Percentiles rank a stretch among this genome's conserved stretches.
Evolutionary conservation across 1,140 invertebrate genomes (phyloP).

Genomic region (Megalopta genalis): DNA sequence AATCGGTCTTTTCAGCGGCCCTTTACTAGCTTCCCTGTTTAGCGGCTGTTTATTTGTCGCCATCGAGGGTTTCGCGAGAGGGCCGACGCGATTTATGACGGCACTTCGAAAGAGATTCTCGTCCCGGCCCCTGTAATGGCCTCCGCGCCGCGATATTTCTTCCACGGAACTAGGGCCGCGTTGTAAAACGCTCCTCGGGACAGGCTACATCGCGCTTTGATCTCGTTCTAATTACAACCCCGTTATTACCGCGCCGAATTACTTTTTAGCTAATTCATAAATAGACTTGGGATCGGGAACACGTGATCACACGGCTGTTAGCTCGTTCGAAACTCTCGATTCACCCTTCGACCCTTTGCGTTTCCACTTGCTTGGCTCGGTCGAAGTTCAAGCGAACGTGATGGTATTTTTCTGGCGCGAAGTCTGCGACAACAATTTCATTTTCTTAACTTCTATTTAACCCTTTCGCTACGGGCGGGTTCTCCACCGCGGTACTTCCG

Average conservation of each 20-base stretch:
- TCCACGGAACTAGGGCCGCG: background rate
- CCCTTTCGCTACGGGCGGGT: too few species aligned
- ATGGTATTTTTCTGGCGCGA: too few species aligned
- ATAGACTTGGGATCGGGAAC: too few species aligned
- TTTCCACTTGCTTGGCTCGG: too few species aligned
- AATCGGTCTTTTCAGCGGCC: slow-evolving; percentile 31
- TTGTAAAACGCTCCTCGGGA: background rate
- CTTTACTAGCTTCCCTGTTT: slow-evolving; percentile 34
- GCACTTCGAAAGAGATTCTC: slow-evolving; percentile 10
- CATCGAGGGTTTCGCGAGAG: slow-evolving; percentile 58
- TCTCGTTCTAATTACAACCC: background rate
- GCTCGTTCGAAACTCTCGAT: too few species aligned
- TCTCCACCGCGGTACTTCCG: too few species aligned
- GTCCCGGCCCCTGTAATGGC: slow-evolving; percentile 6
- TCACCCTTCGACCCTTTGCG: too few species aligned
- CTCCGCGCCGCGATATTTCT: slow-evolving; percentile 16
- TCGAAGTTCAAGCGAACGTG: too few species aligned
- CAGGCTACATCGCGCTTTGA: background rate
- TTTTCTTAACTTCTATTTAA: too few species aligned
- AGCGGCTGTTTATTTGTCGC: slow-evolving; percentile 69
- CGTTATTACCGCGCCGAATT: background rate
- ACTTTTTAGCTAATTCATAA: background rate
- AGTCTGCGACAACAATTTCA: too few species aligned
- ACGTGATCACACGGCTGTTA: too few species aligned
- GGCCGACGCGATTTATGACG: slow-evolving; percentile 41